Conservation (phyloP, 2,113 vertebrate species). For the Dascyllus trimaculatus region DNA sequence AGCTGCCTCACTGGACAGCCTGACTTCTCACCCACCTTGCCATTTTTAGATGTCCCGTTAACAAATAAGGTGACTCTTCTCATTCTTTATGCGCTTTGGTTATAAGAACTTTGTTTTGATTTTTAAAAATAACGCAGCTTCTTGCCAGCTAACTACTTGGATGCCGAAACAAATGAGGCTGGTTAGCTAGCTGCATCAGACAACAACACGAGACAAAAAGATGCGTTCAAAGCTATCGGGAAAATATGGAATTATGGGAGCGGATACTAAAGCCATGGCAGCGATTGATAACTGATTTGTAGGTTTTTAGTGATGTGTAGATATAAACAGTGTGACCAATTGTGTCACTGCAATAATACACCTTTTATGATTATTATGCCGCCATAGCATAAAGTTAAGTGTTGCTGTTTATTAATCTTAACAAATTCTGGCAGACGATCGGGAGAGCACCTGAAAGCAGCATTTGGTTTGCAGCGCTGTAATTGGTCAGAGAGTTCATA, state of each 20-base stretch:
- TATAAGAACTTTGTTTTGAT: neutral
- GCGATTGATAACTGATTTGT: neutral
- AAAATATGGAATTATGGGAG: neutral
- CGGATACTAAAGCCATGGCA: neutral
- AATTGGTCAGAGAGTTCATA: constrained; percentile 40
- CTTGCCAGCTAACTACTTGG: constrained; percentile 8
- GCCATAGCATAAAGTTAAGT: neutral
- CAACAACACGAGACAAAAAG: constrained; percentile 69
- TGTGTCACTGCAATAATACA: neutral
- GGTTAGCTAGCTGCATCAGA: constrained; percentile 58
- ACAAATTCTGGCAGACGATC: neutral
- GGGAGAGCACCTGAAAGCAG: constrained; percentile 12
- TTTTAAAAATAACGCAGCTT: neutral
- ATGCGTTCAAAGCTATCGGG: constrained; percentile 36
- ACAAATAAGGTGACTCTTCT: constrained; percentile 97
- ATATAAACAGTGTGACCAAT: no score
- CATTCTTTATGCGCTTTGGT: constrained; percentile 85
- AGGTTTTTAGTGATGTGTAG: neutral
- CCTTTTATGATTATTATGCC: neutral
- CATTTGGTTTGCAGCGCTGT: neutral
- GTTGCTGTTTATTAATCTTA: no score
- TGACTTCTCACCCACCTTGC: constrained; percentile 89
- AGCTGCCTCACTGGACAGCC: neutral
- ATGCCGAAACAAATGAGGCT: constrained; percentile 15
- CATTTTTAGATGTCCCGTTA: constrained; percentile 93